Evolutionary conservation across 2,797 vertebrate species (phyloP), one percentile per base, ranked within the genome.

Genomic region (Rhinogobio ventralis): DNA sequence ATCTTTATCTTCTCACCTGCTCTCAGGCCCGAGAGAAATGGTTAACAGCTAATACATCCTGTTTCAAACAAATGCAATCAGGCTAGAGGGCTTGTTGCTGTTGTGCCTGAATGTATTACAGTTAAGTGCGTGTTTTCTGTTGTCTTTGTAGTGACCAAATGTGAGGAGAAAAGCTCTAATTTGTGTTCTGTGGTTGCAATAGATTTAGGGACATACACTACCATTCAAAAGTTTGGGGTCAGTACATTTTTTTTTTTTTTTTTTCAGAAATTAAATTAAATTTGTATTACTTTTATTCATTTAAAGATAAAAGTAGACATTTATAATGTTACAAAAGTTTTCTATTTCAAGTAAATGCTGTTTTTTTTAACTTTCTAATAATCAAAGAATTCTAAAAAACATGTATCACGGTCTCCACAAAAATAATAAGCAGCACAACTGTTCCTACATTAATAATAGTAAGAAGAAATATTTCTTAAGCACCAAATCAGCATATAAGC

Each of bases 1-100:
- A 92, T 96, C 96, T 96, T 97, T 96, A 98, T 97, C 96, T 97
- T 90, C 92, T 92, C 90, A 90, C 89, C 85, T 90, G 91, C 87
- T 90, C 90, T 92, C 88, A 55, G 25, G 53, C 62, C 62, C 23
- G 9, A 80, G 51, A 81, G 78, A 81, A 74, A 84, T 15, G 5
- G 51, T 49, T 71, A 84, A 76, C 51, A 89, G 91, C 88, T 93
- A 92, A 93, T 91, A 92, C 42, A 67, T 28, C 30, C 46, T 46
- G 53, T 49, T 68, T 79, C 74, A 83, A 80, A 82, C 76, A 77
- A 81, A 83, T 67, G 30, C 71, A 62, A 42, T 68, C 69, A 81
- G 19, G 71, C 17, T n/a, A 71, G 66, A 62, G 67, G 60, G 64
- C 82, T 45, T 68, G 62, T 23, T 28, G 46, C 62, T 42, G 51